Base-by-base conservation (phyloP, 1,140 invertebrate species). In the Hypothenemus hampei region DNA sequence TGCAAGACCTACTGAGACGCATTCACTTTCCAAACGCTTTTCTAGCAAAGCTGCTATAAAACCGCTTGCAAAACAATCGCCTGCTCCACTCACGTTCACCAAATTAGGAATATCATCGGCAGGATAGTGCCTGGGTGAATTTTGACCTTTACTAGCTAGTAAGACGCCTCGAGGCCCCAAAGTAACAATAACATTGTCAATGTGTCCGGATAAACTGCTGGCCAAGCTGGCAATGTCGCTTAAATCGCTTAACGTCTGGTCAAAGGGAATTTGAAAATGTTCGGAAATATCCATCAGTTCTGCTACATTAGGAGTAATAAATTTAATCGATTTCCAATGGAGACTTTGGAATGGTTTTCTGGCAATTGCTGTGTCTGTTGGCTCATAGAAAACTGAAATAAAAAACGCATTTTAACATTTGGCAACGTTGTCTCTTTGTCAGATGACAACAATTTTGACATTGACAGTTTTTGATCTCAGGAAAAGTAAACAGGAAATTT, bases 281-380 rank as follows among this genome's bases (percentile, higher is more conserved):
- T 23, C 58, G 54, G 75, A 75, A 59, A 84, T 82, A 20, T 76
- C 69, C 58, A 71, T 67, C 15, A 89, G 69, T 75, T 91, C 88
- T 29, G 76, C 73, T 8, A 88, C 58, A 72, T 90, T 91, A 10
- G 88, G 88, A 4, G 86, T 83, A 0, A 81, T 74, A 59, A 80
- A 82, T 3, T 74, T 74, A 24, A 89, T 67, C 15, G 69, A 58
- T 40, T 72, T 72, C 59, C 73, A 74, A 11, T 65, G 60, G 4
- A 65, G 26, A 3, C 66, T 67, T 18, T 66, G 44, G 46, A 85
- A 82, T 3, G 81, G 78, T 62, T 82, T 82, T 0, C 59, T 54
- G 0, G 81, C 78, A 57, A 81, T 78, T 33, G 71, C 68, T 24
- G 80, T 66, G 61, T 86, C 83, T 3, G 84, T 85, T 16, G 84